Evolutionary conservation across 2,113 vertebrate species (phyloP).

Genomic region (cat (Felis catus)): DNA sequence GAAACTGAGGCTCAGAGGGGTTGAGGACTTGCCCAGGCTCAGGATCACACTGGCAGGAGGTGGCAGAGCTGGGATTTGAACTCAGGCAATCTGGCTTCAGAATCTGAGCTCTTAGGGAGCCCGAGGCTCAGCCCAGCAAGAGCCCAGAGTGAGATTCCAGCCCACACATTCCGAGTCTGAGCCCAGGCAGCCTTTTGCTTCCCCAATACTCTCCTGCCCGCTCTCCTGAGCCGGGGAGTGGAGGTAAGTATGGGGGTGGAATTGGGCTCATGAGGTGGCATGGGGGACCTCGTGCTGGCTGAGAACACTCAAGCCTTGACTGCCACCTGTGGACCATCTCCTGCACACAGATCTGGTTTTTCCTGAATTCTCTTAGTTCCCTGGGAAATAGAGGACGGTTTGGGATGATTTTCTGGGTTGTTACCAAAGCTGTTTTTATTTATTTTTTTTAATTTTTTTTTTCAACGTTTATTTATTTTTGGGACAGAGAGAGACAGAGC

Average conservation of each 20-base stretch:
- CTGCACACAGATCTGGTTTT: neutral
- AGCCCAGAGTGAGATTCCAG: neutral
- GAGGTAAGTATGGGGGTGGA: neutral
- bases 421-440: conserved; percentile 32
- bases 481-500: too few species aligned
- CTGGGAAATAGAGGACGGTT: neutral
- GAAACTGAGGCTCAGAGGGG: neutral
- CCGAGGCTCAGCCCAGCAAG: neutral
- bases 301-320: neutral
- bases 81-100: neutral
- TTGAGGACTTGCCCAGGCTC: neutral
- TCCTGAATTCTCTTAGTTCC: neutral
- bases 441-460: too few species aligned
- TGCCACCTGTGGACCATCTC: neutral
- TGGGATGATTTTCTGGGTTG: neutral
- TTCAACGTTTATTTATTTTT: too few species aligned
- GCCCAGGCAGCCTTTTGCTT: neutral
- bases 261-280: neutral
- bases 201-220: accelerated
- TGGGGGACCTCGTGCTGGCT: neutral
- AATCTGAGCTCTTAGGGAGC: neutral
- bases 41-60: neutral
- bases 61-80: conserved; percentile 12
- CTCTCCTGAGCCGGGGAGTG: neutral
- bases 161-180: accelerated